Conservation (phyloP, 2,797 vertebrate genomes). For the Acanthornis magna region DNA sequence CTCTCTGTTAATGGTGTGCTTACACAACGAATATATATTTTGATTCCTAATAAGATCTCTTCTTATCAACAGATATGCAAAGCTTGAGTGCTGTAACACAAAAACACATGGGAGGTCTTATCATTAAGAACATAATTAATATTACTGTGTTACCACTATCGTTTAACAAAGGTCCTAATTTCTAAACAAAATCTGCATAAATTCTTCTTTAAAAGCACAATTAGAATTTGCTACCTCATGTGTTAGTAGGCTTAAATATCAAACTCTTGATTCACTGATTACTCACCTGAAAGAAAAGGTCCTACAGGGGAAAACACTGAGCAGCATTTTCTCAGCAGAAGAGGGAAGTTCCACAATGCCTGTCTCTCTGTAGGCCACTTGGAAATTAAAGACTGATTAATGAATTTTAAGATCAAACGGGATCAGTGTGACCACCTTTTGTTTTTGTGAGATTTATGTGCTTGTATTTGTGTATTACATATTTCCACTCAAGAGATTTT, state of each 20-base stretch:
- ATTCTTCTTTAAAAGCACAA: background rate
- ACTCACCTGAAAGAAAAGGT: background rate
- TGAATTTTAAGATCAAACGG: background rate
- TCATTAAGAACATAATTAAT: background rate
- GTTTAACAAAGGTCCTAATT: background rate
- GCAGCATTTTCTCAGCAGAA: background rate
- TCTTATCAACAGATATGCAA: background rate
- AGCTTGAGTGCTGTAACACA: accelerated
- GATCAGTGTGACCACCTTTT: background rate
- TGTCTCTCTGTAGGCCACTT: background rate
- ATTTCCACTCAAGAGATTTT: background rate
- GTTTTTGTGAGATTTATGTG: background rate
- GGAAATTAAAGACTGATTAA: background rate
- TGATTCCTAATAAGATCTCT: background rate
- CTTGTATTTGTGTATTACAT: background rate
- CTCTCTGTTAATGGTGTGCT: background rate
- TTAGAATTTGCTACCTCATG: background rate
- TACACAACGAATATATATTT: background rate
- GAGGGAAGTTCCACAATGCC: background rate
- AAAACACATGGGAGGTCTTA: background rate
- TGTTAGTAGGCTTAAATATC: background rate
- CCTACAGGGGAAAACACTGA: background rate
- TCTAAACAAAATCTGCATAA: background rate
- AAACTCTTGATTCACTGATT: background rate
- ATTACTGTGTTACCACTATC: background rate